Evolutionary conservation across 1,140 invertebrate species (phyloP), one percentile per base, ranked within the genome.

Genomic region (Heliconius hewitsoni): DNA sequence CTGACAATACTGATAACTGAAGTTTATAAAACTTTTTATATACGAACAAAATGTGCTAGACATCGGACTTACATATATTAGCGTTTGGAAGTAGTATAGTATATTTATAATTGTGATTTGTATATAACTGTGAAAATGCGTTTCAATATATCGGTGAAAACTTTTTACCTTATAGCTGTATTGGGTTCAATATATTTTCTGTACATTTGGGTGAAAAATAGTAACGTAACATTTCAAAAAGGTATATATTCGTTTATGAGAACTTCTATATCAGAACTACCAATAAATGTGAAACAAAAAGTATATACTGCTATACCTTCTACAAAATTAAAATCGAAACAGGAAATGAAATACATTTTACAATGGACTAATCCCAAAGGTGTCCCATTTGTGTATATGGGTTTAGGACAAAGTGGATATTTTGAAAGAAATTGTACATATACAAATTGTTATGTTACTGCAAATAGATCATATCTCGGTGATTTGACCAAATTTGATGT

Each of bases 401-500:
- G 87, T 11, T 37, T 82, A 57, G 90, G 90, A 9, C 88, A 81
- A 70, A 19, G 82, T 46, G 81, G 78, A 3, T 93, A 91, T 73
- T 85, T 86, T 8, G 79, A 86, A 1, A 83, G 82, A 37, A 85
- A 87, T 9, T 93, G 91, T 80, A 77, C 80, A n/a, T 83, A 85
- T 46, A 89, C 83, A 27, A 91, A 91, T 60, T 93, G 91, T 82
- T 88, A 84, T 60, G 88, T 93, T 30, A 66, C 60, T 13, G n/a
- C 60, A 66, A 78, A 93, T 42, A 86, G 82, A n/a, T 76, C 76
- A 9, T 87, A 84, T 72, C 52, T 93, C 0, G 82, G 79, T 27
- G 86, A 89, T 79, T 82, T 86, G 18, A 88, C 85, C 3, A 87
- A 92, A 50, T 94, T 93, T 79, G 92, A 94, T 74, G 89, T 89